These are phyloP conservation scores for Crypturellus tataupa DNA, from an alignment of 2,797 vertebrate species.

Conservation along the genomic window DNA sequence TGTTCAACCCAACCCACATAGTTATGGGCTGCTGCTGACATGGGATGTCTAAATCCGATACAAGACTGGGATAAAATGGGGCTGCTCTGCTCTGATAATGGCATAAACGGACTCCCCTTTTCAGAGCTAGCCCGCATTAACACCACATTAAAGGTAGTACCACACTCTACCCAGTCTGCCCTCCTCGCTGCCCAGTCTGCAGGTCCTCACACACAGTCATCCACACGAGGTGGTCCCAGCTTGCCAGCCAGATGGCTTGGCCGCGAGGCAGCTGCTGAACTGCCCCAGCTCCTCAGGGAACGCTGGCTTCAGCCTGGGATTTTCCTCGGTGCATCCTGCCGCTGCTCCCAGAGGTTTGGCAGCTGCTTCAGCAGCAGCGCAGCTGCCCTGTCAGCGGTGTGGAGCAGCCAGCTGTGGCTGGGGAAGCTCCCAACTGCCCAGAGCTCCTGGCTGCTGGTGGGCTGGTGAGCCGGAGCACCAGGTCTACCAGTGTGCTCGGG, in stretches of 20 bases:
- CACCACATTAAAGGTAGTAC: rapidly evolving
- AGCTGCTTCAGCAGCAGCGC: neutral
- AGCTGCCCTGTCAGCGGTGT: neutral
- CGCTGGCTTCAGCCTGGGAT: neutral
- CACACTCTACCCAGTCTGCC: neutral
- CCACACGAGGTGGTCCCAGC: rapidly evolving
- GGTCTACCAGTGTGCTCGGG: neutral
- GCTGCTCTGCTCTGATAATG: neutral
- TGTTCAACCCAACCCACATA: neutral
- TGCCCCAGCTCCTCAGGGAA: neutral
- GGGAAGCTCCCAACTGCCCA: neutral
- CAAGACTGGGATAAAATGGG: neutral
- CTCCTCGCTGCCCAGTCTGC: neutral
- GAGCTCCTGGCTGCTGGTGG: rapidly evolving
- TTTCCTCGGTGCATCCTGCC: neutral
- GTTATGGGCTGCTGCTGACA: neutral
- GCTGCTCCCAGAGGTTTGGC: neutral
- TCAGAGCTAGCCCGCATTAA: neutral
- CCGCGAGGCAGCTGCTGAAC: neutral
- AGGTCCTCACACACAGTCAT: neutral
- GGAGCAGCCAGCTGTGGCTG: neutral
- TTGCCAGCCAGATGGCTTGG: neutral
- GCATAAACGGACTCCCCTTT: neutral
- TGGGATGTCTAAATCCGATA: rapidly evolving
- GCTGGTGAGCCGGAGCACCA: rapidly evolving